Percentiles rank a stretch among this genome's conserved stretches.
Conservation (phyloP, 2,888 invertebrate genomes). For the Drosophila neoperkinsi region DNA sequence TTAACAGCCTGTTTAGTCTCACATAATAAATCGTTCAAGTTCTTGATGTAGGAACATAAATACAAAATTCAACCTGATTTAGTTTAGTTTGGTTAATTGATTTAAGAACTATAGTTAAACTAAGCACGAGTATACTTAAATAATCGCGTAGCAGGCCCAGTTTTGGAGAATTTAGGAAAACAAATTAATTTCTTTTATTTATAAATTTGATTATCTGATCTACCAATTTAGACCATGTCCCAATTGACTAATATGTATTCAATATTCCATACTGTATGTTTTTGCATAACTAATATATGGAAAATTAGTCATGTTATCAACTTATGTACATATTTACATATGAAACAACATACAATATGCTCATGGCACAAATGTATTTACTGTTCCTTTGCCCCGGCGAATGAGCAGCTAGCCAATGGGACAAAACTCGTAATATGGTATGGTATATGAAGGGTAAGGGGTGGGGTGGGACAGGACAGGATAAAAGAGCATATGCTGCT, state of each 20-base stretch:
- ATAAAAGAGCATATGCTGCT: conserved; percentile 28
- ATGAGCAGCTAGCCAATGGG: conserved; percentile 39
- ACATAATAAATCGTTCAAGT: neutral
- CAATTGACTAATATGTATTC: neutral
- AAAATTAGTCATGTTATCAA: neutral
- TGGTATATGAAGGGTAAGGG: neutral
- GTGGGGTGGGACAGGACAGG: conserved; percentile 16
- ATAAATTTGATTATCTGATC: neutral
- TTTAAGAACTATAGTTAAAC: neutral
- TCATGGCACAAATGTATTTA: conserved; percentile 4
- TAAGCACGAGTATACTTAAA: no score
- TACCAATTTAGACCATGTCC: neutral
- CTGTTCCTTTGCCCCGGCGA: neutral
- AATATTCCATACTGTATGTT: neutral
- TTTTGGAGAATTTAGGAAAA: neutral
- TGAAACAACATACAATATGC: neutral
- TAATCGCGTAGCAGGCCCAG: neutral
- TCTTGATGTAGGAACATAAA: neutral
- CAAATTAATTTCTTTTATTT: neutral
- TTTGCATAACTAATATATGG: neutral
- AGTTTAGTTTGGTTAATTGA: neutral
- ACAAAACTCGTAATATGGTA: conserved; percentile 15
- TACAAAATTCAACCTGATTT: neutral
- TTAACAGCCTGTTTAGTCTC: neutral
- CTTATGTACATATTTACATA: neutral